phyloP scores from a whole-genome alignment of 2,797 vertebrate species.

The Argyrosomus regius region DNA sequence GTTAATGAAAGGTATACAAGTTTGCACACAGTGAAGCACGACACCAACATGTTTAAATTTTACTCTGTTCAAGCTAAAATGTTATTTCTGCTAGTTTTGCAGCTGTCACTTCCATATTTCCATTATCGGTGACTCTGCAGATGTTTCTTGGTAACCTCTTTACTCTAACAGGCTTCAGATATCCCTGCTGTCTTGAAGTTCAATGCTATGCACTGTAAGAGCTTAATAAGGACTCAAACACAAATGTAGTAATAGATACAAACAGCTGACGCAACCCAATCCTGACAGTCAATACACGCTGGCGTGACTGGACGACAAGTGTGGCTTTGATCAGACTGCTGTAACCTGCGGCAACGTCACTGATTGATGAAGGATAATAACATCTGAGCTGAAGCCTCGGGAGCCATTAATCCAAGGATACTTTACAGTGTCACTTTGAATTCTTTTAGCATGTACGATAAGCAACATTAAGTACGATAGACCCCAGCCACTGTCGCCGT shows the following conservation, averaged over 20 bases:
- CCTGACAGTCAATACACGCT: conserved; percentile 36
- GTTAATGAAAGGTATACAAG: too few relatives aligned
- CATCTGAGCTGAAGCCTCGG: not conserved
- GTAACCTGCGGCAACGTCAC: not conserved
- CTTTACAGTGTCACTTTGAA: not conserved
- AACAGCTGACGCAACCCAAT: conserved; percentile 57
- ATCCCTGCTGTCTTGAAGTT: conserved; percentile 2
- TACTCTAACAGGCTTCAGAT: not conserved
- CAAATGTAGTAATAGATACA: conserved; percentile 43
- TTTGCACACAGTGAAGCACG: not conserved
- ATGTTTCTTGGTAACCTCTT: conserved; percentile 7
- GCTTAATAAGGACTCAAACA: conserved; percentile 20
- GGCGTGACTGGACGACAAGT: conserved; percentile 15
- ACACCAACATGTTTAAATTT: not conserved
- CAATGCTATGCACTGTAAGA: not conserved
- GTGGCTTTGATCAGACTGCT: conserved; percentile 16
- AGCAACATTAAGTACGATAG: conserved; percentile 5
- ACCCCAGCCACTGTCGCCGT: conserved; percentile 25
- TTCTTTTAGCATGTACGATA: not conserved
- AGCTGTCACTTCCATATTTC: not conserved
- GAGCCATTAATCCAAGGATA: conserved; percentile 5
- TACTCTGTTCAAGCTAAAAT: not conserved
- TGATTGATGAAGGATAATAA: conserved; percentile 1
- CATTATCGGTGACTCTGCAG: not conserved
- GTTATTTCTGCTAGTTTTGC: not conserved